phyloP scores from a whole-genome alignment of 2,113 vertebrate species.

The Xenopus borealis region DNA sequence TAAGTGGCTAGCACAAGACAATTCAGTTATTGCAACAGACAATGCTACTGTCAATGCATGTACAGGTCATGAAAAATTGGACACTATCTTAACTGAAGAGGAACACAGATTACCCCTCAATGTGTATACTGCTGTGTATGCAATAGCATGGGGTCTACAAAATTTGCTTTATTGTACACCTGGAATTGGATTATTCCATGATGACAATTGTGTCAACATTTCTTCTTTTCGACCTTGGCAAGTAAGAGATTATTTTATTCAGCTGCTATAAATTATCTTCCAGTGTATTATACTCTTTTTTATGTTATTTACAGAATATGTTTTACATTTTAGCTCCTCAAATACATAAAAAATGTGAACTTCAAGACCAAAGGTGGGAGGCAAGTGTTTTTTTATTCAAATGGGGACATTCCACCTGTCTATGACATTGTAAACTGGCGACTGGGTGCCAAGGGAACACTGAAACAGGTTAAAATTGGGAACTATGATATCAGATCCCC shows the following conservation, averaged over 20 bases:
- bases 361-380: slow-evolving; percentile 6
- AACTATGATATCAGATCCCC: not conserved
- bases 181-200: slow-evolving; percentile 21
- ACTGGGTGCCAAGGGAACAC: not conserved
- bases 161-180: slow-evolving; percentile 3
- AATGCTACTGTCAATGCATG: slow-evolving; percentile 11
- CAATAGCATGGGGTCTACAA: slow-evolving; percentile 40
- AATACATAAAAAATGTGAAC: slow-evolving; percentile 4
- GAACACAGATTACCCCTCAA: slow-evolving; percentile 24
- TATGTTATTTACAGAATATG: not conserved
- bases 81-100: not conserved
- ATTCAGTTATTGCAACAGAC: not conserved
- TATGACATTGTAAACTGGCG: slow-evolving; percentile 14
- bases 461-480: not conserved
- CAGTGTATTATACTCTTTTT: not conserved
- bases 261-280: not conserved
- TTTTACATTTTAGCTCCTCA: slow-evolving; percentile 5
- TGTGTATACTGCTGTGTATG: slow-evolving; percentile 31
- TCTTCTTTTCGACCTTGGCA: slow-evolving; percentile 37
- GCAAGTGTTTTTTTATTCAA: slow-evolving; percentile 16
- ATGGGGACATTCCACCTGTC: slow-evolving; percentile 16
- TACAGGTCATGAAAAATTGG: slow-evolving; percentile 26
- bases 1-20: slow-evolving; percentile 5
- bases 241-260: slow-evolving; percentile 1
- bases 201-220: slow-evolving; percentile 26